phyloP scores from a whole-genome alignment of 2,797 vertebrate species.

The Hemitrygon akajei region DNA sequence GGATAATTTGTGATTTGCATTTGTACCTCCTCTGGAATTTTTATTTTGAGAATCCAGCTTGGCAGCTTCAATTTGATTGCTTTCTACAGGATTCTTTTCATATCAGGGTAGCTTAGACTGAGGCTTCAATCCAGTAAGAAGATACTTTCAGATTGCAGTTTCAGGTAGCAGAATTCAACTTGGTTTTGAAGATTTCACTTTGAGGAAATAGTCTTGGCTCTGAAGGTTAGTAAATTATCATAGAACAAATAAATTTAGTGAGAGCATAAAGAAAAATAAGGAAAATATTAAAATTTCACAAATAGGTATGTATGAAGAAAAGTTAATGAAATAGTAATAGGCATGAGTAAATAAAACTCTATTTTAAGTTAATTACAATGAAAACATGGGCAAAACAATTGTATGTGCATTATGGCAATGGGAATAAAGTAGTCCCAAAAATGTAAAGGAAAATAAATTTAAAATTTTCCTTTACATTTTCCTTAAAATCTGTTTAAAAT shows the following conservation, averaged over 20 bases:
- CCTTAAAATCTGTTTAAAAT: no score
- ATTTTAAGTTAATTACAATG: background rate
- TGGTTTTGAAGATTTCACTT: background rate
- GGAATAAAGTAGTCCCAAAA: background rate
- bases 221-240: background rate
- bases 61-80: background rate
- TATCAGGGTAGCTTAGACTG: background rate
- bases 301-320: background rate
- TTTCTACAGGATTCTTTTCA: background rate
- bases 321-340: background rate
- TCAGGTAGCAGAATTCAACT: slow-evolving; percentile 12
- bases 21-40: background rate
- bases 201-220: background rate
- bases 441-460: background rate
- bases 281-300: background rate
- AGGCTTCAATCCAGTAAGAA: background rate
- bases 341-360: background rate
- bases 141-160: slow-evolving; percentile 27
- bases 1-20: background rate
- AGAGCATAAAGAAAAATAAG: background rate
- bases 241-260: background rate
- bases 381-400: background rate
- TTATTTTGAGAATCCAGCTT: background rate
- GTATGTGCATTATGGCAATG: background rate
- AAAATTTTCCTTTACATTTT: no score